Percentiles rank a stretch among this genome's conserved stretches.
These are phyloP conservation scores for Cotesia typhae DNA, from an alignment of 1,140 invertebrate genomes.

Conservation along the genomic window DNA sequence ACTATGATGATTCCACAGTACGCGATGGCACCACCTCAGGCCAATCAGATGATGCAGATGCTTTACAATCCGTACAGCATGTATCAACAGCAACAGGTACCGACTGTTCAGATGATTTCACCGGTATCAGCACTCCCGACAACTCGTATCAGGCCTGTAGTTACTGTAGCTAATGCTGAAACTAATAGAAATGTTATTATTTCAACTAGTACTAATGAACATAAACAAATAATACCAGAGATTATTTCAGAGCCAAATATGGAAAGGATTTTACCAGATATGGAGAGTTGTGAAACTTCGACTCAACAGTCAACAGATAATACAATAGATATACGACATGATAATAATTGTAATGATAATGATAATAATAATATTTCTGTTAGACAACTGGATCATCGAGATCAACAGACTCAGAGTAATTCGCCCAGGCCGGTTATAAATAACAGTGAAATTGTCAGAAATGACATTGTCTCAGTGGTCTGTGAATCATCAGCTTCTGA, in stretches of 20 bases:
- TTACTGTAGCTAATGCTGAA: slow-evolving; percentile 42
- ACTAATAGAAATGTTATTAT: slow-evolving; percentile 46
- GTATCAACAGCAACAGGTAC: slow-evolving; percentile 68
- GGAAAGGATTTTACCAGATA: slow-evolving; percentile 51
- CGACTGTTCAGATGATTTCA: slow-evolving; percentile 67
- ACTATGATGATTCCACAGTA: slow-evolving; percentile 68
- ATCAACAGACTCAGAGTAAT: slow-evolving; percentile 43
- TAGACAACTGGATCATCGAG: slow-evolving; percentile 44
- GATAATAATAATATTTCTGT: not conserved
- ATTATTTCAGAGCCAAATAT: slow-evolving; percentile 45
- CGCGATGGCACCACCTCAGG: slow-evolving; percentile 64
- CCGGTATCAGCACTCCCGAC: slow-evolving; percentile 63
- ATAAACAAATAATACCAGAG: slow-evolving; percentile 50
- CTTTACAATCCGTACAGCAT: slow-evolving; percentile 66
- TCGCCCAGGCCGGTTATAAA: slow-evolving; percentile 28
- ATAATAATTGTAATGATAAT: slow-evolving; percentile 32
- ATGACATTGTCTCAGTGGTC: slow-evolving; percentile 5
- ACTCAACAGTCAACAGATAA: slow-evolving; percentile 23
- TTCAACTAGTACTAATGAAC: slow-evolving; percentile 45
- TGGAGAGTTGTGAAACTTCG: slow-evolving; percentile 46
- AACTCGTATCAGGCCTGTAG: slow-evolving; percentile 50
- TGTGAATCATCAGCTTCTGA: slow-evolving; percentile 15
- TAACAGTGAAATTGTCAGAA: slow-evolving; percentile 25
- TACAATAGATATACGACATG: slow-evolving; percentile 28
- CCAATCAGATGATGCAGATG: slow-evolving; percentile 69